Evolutionary conservation across 2,797 vertebrate genomes (phyloP).

Genomic region (Hirundo rustica): DNA sequence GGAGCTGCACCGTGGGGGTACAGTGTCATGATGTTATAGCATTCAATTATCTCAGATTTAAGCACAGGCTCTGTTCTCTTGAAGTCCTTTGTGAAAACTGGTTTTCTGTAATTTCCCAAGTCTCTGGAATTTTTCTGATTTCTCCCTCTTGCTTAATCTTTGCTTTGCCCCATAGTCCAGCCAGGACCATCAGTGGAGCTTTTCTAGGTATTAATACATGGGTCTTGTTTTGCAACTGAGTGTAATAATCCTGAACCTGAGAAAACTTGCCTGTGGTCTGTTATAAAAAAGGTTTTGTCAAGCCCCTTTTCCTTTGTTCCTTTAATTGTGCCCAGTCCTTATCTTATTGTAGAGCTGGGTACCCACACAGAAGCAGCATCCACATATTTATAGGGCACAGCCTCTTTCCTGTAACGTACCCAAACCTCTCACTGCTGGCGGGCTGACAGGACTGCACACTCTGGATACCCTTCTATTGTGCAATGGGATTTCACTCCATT

Average conservation of each 20-base stretch:
- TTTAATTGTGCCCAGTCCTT: neutral
- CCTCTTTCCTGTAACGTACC: neutral
- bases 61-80: neutral
- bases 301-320: constrained; percentile 1
- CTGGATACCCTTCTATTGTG: constrained; percentile 27
- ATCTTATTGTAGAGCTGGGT: constrained; percentile 16
- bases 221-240: constrained; percentile 6
- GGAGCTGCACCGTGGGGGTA: neutral
- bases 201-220: constrained; percentile 19
- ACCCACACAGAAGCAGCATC: neutral
- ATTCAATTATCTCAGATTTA: neutral
- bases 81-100: neutral
- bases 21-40: neutral
- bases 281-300: constrained; percentile 1
- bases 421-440: neutral
- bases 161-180: neutral
- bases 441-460: neutral
- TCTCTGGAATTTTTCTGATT: neutral
- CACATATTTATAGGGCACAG: neutral
- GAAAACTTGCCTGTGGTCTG: neutral
- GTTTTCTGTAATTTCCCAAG: neutral
- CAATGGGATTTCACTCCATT: constrained; percentile 47
- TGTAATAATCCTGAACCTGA: constrained; percentile 11
- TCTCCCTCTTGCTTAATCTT: neutral
- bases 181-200: neutral